phyloP scores from a whole-genome alignment of 92 coral and sea anemone species.

The Epizoanthus ramosus region DNA sequence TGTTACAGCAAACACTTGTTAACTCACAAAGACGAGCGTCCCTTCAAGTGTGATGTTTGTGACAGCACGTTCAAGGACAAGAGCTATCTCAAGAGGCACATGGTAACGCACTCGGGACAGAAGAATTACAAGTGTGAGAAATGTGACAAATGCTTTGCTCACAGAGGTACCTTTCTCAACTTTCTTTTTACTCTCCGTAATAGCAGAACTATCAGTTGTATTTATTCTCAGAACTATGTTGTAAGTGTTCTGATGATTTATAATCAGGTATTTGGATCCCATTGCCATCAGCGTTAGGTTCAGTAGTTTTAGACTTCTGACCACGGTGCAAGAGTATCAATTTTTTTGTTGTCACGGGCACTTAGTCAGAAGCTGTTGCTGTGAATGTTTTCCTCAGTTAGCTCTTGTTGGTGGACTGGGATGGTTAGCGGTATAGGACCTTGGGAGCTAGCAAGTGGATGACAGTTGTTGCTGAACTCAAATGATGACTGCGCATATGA shows the following conservation, averaged over 20 bases:
- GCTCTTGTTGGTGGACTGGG: too few relatives aligned
- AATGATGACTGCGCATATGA: too few relatives aligned
- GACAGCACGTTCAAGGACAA: conserved; percentile 60
- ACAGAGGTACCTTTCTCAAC: conserved; percentile 55
- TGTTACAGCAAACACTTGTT: conserved; percentile 56
- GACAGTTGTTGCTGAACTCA: too few relatives aligned
- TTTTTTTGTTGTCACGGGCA: too few relatives aligned
- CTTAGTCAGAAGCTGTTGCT: too few relatives aligned
- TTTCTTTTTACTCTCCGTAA: not conserved
- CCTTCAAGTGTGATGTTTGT: conserved; percentile 65
- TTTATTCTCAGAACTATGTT: not conserved
- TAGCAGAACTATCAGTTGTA: not conserved
- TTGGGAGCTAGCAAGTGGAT: not conserved
- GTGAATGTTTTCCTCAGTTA: too few relatives aligned
- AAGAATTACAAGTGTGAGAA: conserved; percentile 65
- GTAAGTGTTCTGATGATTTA: not conserved
- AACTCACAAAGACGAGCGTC: conserved; percentile 57
- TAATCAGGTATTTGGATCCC: too few relatives aligned
- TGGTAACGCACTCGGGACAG: conserved; percentile 57
- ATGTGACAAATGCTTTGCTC: conserved; percentile 65
- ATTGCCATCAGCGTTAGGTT: too few relatives aligned
- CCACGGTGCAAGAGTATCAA: too few relatives aligned
- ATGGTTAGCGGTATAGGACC: too few relatives aligned
- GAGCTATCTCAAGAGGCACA: conserved; percentile 63
- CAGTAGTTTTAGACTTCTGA: too few relatives aligned